phyloP scores from a whole-genome alignment of 2,888 invertebrate species.

The Panzeria rudis region DNA sequence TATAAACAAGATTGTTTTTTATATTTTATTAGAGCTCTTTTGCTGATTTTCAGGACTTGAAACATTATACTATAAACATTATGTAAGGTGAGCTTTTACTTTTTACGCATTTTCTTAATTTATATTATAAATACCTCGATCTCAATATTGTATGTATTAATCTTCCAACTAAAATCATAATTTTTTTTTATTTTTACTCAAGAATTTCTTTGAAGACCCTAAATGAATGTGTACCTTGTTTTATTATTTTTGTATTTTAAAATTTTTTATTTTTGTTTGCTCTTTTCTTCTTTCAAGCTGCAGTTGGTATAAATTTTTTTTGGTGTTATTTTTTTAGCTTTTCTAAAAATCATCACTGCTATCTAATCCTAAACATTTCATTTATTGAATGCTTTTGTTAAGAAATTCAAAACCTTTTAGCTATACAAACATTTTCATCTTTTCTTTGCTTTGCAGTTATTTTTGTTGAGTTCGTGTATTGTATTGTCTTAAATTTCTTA shows the following conservation, averaged over 20 bases:
- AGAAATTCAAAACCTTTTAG: conserved; percentile 70
- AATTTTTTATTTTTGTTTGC: conserved; percentile 8
- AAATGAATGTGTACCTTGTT: conserved; percentile 26
- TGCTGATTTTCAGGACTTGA: too few relatives aligned
- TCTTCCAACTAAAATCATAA: not conserved
- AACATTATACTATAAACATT: too few relatives aligned
- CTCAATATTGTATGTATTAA: not conserved
- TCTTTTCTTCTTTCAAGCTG: not conserved
- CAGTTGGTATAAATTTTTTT: conserved; percentile 13
- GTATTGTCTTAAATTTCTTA: conserved; percentile 59
- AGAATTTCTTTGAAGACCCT: conserved; percentile 26
- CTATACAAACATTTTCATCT: conserved; percentile 62
- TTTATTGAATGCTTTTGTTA: conserved; percentile 69
- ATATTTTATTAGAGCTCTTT: too few relatives aligned
- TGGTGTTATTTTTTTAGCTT: conserved; percentile 29
- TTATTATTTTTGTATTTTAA: too few relatives aligned
- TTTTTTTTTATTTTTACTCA: not conserved
- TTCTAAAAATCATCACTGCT: conserved; percentile 70
- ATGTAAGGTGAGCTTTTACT: too few relatives aligned
- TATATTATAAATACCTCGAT: too few relatives aligned
- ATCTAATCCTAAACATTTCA: conserved; percentile 71
- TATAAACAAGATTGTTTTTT: too few relatives aligned
- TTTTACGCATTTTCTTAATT: too few relatives aligned
- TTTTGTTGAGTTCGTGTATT: conserved; percentile 41
- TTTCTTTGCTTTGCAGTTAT: conserved; percentile 14